Base-by-base conservation (phyloP, 2,797 vertebrate genomes). In the Triplophysa yarkandensis region DNA sequence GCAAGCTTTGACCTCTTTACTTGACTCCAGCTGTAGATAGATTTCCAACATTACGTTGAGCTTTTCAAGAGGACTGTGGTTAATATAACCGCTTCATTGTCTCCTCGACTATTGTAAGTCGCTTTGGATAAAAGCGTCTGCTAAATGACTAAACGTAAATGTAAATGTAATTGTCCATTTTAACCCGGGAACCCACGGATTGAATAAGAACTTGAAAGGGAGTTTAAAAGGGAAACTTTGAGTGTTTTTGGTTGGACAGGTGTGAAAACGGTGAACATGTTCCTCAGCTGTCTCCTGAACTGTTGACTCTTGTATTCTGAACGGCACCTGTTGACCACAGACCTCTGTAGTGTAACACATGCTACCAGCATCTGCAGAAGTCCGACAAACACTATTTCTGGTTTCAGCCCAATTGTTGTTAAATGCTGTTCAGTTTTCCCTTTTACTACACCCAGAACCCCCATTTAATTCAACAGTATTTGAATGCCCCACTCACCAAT, bases 1-100 rank as follows among this genome's bases (percentile, higher is more conserved):
- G 28, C 41, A 23, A 61, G 32, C 52, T 68, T 30, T 74, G 50
- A 83, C 28, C 80, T 68, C 0, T 81, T 32, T 78, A 70, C 6
- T 39, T 52, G 9, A 41, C 39, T 50, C 11, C 39, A 10, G 9
- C 34, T 21, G 4, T 39, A 69, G 23, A 27, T 11, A 1, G 10
- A 10, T 39, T 39, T 8, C 36, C 10, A 27, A 21, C 54, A 32
- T 1, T 28, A 52, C 21, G 21, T 58, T 17, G 11, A 25, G 55
- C 6, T 30, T 57, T 23, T 58, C n/a, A 32, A 28, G 4, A 48
- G 39, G 27, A 10, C 17, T 11, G 8, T 46, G 25, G 17, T 30
- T 19, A 7, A 69, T 28, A 43, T 30, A 6, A n/a, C n/a, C n/a
- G n/a, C n/a, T n/a, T n/a, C n/a, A n/a, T n/a, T n/a, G n/a, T n/a